A percentile compares a stretch with the other conserved stretches of the same genome.
These are phyloP conservation scores for Portunus trituberculatus DNA, from an alignment of 1,140 invertebrate genomes.

Conservation along the genomic window DNA sequence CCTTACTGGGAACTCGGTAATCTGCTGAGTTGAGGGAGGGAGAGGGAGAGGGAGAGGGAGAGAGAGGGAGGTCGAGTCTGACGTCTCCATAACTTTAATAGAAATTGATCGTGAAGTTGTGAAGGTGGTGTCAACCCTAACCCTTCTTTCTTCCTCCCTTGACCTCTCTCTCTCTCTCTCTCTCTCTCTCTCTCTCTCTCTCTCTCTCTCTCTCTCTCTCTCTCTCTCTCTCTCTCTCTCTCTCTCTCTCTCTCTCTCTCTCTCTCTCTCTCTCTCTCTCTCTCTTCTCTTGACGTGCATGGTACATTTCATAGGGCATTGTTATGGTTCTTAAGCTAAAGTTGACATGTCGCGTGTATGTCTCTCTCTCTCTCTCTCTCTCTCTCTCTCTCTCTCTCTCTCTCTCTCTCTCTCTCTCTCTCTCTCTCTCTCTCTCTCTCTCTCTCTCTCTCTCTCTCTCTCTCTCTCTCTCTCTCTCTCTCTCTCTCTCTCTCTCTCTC, in stretches of 20 bases:
- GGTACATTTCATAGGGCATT: not conserved
- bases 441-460: constrained; percentile 50
- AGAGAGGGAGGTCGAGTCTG: not conserved
- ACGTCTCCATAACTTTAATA: constrained; percentile 11
- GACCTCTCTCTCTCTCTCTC: not conserved
- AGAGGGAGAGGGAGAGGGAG: not conserved
- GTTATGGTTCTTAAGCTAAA: too few relatives aligned
- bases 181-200: too few relatives aligned
- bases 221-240: too few relatives aligned
- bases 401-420: not conserved
- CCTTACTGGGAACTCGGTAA: not conserved
- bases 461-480: constrained; percentile 61
- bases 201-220: too few relatives aligned
- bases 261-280: too few relatives aligned
- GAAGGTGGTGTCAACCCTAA: not conserved
- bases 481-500: constrained; percentile 57
- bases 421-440: constrained; percentile 35
- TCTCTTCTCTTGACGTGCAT: too few relatives aligned
- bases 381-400: too few relatives aligned
- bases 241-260: not conserved
- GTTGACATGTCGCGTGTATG: too few relatives aligned
- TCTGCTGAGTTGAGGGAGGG: not conserved
- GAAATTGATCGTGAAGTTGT: not conserved
- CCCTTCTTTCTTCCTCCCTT: not conserved
- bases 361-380: too few relatives aligned